Percentiles rank a stretch among this genome's conserved stretches.
Evolutionary conservation across 2,113 vertebrate genomes (phyloP).

Genomic region (Chunga burmeisteri): DNA sequence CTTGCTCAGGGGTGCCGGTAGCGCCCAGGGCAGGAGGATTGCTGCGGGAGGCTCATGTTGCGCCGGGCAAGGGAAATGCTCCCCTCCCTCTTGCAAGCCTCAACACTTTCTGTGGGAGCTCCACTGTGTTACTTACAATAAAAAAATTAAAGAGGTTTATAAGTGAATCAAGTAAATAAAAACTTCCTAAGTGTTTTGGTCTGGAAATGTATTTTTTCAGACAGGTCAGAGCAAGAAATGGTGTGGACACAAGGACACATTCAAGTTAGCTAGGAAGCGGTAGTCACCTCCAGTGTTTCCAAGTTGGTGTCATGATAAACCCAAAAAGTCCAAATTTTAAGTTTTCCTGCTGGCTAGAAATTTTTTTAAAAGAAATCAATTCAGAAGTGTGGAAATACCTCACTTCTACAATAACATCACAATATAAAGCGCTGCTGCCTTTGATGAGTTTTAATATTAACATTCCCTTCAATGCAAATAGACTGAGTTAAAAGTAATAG

Average conservation of each 20-base stretch:
- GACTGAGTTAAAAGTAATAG: background rate
- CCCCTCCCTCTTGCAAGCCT: background rate
- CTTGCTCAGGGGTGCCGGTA: background rate
- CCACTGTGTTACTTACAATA: background rate
- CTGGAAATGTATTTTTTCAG: background rate
- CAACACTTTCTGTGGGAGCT: background rate
- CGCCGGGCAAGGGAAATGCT: fast-evolving
- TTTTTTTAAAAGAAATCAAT: background rate
- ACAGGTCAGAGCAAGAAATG: background rate
- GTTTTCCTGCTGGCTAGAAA: background rate
- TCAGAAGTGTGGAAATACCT: background rate
- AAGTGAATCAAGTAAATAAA: background rate
- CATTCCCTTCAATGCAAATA: background rate
- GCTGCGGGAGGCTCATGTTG: background rate
- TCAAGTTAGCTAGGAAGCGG: background rate
- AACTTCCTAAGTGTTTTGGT: background rate
- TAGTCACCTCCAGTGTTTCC: background rate
- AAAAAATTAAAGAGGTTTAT: background rate
- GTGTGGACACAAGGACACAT: background rate
- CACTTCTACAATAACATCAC: background rate
- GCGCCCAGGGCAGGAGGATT: background rate
- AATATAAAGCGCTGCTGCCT: background rate
- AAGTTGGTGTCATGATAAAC: background rate
- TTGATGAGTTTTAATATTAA: background rate
- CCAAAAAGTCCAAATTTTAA: background rate